These are phyloP conservation scores for Andrena dorsata DNA, from an alignment of 2,888 invertebrate genomes.

Conservation along the genomic window DNA sequence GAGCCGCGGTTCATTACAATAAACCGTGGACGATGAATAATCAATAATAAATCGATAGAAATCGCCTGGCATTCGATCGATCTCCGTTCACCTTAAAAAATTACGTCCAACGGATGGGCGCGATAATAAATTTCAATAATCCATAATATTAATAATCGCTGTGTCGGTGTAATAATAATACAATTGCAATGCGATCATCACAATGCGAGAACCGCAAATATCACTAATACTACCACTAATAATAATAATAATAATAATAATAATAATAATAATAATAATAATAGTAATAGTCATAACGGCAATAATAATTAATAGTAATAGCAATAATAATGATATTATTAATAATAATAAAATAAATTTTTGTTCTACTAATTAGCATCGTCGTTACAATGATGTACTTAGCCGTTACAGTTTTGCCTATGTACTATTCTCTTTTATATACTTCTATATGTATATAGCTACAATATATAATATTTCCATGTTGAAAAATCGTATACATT, in stretches of 20 bases:
- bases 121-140: slow-evolving; percentile 70
- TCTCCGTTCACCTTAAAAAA: slow-evolving; percentile 53
- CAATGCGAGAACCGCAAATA: slow-evolving; percentile 62
- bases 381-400: slow-evolving; percentile 81
- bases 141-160: slow-evolving; percentile 65
- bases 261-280: slow-evolving; percentile 50
- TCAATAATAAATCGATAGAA: slow-evolving; percentile 59
- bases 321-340: slow-evolving; percentile 39
- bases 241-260: slow-evolving; percentile 45
- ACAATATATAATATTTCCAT: slow-evolving; percentile 85
- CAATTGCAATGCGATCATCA: slow-evolving; percentile 74
- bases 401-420: slow-evolving; percentile 80
- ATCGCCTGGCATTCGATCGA: slow-evolving; percentile 55
- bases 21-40: slow-evolving; percentile 51
- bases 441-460: slow-evolving; percentile 84
- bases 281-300: slow-evolving; percentile 52
- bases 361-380: slow-evolving; percentile 75
- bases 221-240: slow-evolving; percentile 59
- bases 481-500: slow-evolving; percentile 86
- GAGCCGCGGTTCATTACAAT: slow-evolving; percentile 55
- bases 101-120: slow-evolving; percentile 40
- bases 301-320: slow-evolving; percentile 64
- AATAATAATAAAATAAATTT: slow-evolving; percentile 67
- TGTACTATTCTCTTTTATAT: slow-evolving; percentile 82
- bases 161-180: slow-evolving; percentile 70